Evolutionary conservation across 2,888 invertebrate species (phyloP).

Genomic region (Acanthoscelides obtectus): DNA sequence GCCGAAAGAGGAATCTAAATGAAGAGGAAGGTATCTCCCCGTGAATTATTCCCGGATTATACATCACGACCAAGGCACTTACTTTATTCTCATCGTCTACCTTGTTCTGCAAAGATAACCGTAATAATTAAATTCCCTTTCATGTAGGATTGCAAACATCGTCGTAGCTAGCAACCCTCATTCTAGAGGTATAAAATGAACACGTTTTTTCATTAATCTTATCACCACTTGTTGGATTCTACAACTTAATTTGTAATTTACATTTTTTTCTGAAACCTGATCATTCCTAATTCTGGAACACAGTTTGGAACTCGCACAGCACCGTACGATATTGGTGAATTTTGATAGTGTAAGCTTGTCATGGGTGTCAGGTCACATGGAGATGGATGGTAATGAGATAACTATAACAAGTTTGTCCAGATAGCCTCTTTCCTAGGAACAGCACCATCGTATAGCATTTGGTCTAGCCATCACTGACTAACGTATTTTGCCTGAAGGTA

Average conservation of each 20-base stretch:
- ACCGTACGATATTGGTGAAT: no score
- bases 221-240: background rate
- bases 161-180: background rate
- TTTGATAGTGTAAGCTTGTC: no score
- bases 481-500: no score
- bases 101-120: conserved; percentile 47
- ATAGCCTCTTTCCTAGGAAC: no score
- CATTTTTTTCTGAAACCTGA: no score
- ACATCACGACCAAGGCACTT: conserved; percentile 40
- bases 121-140: conserved; percentile 46
- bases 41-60: conserved; percentile 46
- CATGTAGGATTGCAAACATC: background rate
- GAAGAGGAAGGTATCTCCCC: conserved; percentile 38
- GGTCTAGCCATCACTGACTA: no score
- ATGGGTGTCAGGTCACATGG: no score
- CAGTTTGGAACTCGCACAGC: no score
- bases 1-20: conserved; percentile 41
- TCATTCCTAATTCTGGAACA: no score
- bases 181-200: background rate
- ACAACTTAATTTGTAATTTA: background rate
- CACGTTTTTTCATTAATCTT: background rate
- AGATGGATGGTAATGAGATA: no score
- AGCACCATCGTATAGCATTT: no score
- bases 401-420: no score
- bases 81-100: conserved; percentile 36